A percentile compares a stretch with the other conserved stretches of the same genome.
phyloP scores from a whole-genome alignment of 2,888 invertebrate genomes.

The Apodemia duryi region DNA sequence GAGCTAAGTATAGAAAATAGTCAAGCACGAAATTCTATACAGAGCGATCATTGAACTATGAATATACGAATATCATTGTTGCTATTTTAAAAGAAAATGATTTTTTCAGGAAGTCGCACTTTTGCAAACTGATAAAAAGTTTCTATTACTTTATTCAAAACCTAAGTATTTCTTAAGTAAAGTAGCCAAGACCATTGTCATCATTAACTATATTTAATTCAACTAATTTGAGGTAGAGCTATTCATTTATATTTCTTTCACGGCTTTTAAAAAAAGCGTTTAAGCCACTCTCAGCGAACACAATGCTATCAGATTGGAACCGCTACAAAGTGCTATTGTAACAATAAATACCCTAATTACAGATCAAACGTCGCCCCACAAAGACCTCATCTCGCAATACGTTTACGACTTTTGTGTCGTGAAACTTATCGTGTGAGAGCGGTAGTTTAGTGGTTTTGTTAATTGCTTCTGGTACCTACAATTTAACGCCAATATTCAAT shows the following conservation, averaged over 20 bases:
- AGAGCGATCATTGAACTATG: neutral
- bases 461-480: conserved; percentile 46
- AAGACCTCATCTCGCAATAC: conserved; percentile 54
- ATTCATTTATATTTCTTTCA: conserved; percentile 44
- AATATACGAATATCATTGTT: neutral
- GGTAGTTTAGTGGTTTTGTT: conserved; percentile 57
- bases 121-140: neutral
- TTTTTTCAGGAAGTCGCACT: neutral
- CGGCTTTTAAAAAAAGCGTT: conserved; percentile 46
- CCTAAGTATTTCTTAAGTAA: neutral
- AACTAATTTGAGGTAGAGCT: conserved; percentile 45
- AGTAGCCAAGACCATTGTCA: conserved; percentile 29
- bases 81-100: neutral
- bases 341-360: conserved; percentile 72
- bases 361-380: conserved; percentile 72
- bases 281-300: conserved; percentile 48
- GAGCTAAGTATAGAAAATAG: neutral
- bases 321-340: conserved; percentile 62
- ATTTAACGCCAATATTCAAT: conserved; percentile 30
- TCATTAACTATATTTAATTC: conserved; percentile 38
- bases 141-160: neutral
- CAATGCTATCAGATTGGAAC: conserved; percentile 62
- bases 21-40: neutral
- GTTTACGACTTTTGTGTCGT: conserved; percentile 62
- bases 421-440: conserved; percentile 44